These are phyloP conservation scores for Antedon bifida DNA, from an alignment of 35 echinoderm and acorn worm species.

Conservation along the genomic window DNA sequence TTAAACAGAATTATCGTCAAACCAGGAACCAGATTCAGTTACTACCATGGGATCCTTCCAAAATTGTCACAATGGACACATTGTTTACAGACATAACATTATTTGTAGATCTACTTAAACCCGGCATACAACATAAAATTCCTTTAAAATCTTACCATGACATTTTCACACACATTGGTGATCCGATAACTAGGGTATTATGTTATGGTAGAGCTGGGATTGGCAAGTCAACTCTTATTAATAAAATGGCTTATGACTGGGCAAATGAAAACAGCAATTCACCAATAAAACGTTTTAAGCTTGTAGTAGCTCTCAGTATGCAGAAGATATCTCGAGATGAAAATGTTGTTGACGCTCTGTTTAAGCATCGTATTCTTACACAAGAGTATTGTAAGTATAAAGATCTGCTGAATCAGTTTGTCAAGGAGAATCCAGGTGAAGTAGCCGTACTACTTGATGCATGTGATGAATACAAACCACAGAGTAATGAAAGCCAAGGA, in stretches of 20 bases:
- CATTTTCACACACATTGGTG: background rate
- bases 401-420: background rate
- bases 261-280: slow-evolving; percentile 4
- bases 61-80: background rate
- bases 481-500: background rate
- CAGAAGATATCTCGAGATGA: background rate
- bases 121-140: background rate
- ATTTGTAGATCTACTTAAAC: background rate
- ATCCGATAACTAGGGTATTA: background rate
- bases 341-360: background rate
- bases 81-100: background rate
- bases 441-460: background rate
- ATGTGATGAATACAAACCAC: background rate
- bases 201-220: background rate
- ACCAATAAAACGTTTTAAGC: background rate
- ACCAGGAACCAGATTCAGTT: background rate
- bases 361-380: background rate
- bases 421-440: background rate
- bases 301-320: background rate
- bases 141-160: background rate
- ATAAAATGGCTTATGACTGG: background rate
- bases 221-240: background rate
- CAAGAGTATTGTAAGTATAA: background rate
- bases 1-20: slow-evolving; percentile 3
- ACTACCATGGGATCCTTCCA: background rate